Evolutionary conservation across 2,113 vertebrate species (phyloP).

Genomic region (Synodontis membranacea): DNA sequence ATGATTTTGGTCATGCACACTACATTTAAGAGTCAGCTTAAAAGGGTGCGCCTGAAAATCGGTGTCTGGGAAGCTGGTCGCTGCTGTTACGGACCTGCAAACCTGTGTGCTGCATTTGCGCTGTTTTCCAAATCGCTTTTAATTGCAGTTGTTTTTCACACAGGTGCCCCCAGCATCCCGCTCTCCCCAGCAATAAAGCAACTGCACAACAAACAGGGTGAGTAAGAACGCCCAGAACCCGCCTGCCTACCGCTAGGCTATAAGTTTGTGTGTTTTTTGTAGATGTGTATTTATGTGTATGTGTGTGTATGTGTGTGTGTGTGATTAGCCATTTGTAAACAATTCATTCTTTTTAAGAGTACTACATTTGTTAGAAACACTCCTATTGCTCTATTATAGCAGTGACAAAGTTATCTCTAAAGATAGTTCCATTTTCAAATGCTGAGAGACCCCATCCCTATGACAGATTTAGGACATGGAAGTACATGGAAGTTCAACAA

Average conservation of each 20-base stretch:
- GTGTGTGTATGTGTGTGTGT: conserved; percentile 38
- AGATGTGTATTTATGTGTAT: conserved; percentile 45
- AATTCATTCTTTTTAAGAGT: neutral
- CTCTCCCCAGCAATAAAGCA: conserved; percentile 81
- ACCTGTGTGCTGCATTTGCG: conserved; percentile 74
- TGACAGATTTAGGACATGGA: neutral
- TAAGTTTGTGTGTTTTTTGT: neutral
- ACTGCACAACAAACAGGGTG: conserved; percentile 82
- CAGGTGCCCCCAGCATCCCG: conserved; percentile 79
- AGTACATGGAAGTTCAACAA: neutral
- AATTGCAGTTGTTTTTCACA: conserved; percentile 80
- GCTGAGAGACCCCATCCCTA: neutral
- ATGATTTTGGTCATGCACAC: neutral
- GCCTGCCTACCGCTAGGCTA: conserved; percentile 8
- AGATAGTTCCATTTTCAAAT: neutral
- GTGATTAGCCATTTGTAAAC: neutral
- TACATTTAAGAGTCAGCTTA: neutral
- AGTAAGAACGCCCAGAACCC: conserved; percentile 66
- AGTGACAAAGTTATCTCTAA: neutral
- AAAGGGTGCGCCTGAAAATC: neutral
- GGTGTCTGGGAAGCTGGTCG: neutral
- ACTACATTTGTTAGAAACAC: neutral
- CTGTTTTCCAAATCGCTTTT: conserved; percentile 71
- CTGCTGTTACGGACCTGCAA: conserved; percentile 66
- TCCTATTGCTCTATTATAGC: neutral